Conservation (phyloP, 64 coral and sea anemone species). For the Montipora efflorescens region DNA sequence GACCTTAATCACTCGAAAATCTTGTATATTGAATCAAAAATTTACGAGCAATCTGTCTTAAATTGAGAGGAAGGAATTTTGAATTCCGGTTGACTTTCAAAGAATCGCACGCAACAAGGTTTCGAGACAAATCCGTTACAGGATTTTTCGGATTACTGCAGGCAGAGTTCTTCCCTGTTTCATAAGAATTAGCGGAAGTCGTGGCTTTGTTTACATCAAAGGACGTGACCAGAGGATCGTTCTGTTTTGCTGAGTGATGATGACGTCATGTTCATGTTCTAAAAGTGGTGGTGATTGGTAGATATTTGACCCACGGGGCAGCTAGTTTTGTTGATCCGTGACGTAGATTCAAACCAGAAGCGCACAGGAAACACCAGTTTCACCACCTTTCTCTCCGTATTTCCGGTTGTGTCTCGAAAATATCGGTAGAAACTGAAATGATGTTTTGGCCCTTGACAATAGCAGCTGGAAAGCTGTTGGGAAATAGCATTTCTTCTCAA, state of each 20-base stretch:
- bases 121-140: background rate
- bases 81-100: background rate
- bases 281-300: background rate
- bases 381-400: background rate
- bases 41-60: background rate
- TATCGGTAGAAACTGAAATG: background rate
- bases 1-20: background rate
- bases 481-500: background rate
- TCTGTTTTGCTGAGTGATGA: conserved; percentile 54
- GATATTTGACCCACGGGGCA: background rate
- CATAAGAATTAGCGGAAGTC: background rate
- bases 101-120: background rate
- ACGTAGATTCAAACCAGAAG: conserved; percentile 29
- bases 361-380: conserved; percentile 17
- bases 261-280: background rate
- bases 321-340: conserved; percentile 1
- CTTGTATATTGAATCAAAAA: background rate
- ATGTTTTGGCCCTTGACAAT: background rate
- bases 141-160: background rate
- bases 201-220: conserved; percentile 39
- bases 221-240: conserved; percentile 45
- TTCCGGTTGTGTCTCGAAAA: background rate
- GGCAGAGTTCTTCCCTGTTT: background rate
- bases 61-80: background rate
- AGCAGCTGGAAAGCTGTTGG: background rate